A percentile compares a stretch with the other conserved stretches of the same genome.
These are phyloP conservation scores for Drosophila murphyi DNA, from an alignment of 1,140 invertebrate species.

Conservation along the genomic window DNA sequence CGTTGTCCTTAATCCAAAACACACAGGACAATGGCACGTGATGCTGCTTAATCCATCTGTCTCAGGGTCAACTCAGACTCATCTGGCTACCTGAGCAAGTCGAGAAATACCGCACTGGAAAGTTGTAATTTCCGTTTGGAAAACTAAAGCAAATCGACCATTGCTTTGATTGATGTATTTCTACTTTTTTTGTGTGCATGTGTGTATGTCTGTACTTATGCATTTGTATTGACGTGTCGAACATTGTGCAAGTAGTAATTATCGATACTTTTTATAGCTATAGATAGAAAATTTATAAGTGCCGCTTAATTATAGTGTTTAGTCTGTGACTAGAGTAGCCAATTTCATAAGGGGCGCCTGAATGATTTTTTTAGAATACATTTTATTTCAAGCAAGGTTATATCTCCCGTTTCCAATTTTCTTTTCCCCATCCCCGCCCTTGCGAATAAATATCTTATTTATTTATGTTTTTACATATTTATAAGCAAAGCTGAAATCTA, in stretches of 20 bases:
- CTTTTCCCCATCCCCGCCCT: too few species aligned
- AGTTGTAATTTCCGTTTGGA: constrained; percentile 35
- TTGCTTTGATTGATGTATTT: constrained; percentile 27
- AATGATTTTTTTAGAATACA: too few species aligned
- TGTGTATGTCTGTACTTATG: background rate
- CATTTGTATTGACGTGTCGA: background rate
- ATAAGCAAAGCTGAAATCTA: too few species aligned
- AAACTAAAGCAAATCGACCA: background rate
- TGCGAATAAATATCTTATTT: too few species aligned
- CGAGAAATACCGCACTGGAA: constrained; percentile 7
- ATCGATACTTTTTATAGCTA: background rate
- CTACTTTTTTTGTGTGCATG: constrained; percentile 3
- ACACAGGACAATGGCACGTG: constrained; percentile 60
- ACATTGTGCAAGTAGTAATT: background rate
- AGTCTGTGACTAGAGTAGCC: background rate
- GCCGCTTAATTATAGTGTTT: background rate
- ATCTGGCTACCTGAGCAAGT: constrained; percentile 27
- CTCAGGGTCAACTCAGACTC: background rate
- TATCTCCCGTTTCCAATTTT: too few species aligned
- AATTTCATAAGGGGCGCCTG: background rate
- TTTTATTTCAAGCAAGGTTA: too few species aligned
- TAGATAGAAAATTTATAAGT: background rate
- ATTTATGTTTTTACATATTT: too few species aligned
- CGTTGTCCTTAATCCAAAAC: constrained; percentile 29
- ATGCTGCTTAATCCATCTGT: constrained; percentile 52